Evolutionary conservation across 1,140 invertebrate species (phyloP).

Genomic region (Harpegnathos saltator): DNA sequence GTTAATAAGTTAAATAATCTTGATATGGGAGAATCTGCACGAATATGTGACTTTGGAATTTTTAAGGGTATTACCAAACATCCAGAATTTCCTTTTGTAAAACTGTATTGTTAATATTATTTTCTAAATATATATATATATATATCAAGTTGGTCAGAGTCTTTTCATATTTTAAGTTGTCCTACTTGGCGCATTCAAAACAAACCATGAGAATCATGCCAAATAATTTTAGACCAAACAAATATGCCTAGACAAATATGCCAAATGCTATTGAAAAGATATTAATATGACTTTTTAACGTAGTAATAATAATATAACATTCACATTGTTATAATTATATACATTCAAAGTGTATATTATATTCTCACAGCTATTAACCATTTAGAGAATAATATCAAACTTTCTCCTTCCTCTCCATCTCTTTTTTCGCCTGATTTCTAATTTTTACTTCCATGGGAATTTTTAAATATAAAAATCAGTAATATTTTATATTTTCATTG

Average conservation of each 20-base stretch:
- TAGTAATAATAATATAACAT: not conserved
- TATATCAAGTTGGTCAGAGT: too few species aligned
- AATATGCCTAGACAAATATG: too few species aligned
- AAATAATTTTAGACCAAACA: too few species aligned
- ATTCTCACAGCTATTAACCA: not conserved
- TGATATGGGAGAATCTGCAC: conserved; percentile 87
- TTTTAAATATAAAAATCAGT: not conserved
- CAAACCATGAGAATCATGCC: too few species aligned
- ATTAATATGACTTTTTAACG: not conserved
- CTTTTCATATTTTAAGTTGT: too few species aligned
- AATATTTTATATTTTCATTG: not conserved
- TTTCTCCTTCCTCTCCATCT: too few species aligned
- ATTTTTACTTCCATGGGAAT: not conserved
- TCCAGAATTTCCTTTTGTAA: conserved; percentile 86
- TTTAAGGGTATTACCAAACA: conserved; percentile 86
- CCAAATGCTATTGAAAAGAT: too few species aligned
- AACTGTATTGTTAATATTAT: not conserved
- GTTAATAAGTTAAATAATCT: conserved; percentile 78
- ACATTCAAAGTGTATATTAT: not conserved
- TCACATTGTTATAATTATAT: not conserved
- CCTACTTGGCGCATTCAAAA: too few species aligned
- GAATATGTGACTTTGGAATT: conserved; percentile 89
- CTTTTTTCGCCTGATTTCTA: not conserved
- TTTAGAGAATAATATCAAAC: too few species aligned
- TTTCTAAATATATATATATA: too few species aligned